phyloP scores from a whole-genome alignment of 2,113 vertebrate species.

The Actenoides hombroni region DNA sequence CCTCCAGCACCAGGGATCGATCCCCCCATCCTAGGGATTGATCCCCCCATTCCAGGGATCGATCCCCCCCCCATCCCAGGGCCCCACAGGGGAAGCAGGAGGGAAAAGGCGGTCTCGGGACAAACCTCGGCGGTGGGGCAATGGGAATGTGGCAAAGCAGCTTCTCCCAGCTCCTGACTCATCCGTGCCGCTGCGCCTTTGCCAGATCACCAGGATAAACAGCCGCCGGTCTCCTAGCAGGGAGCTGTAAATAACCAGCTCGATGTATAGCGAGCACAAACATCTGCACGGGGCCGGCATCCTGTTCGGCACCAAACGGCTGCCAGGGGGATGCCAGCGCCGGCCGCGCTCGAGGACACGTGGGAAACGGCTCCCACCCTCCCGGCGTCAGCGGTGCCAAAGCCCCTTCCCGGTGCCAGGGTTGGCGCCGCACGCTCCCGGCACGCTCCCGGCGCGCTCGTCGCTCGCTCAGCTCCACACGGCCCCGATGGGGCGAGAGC shows the following conservation, averaged over 20 bases:
- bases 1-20: not conserved
- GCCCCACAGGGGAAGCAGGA: not conserved
- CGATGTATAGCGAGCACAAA: not conserved
- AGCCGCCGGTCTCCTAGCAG: not conserved
- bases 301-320: not conserved
- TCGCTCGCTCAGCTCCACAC: rapidly evolving
- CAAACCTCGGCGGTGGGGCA: not conserved
- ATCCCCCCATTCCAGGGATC: no score
- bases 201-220: slow-evolving; percentile 64
- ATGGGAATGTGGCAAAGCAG: slow-evolving; percentile 34
- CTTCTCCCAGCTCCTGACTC: slow-evolving; percentile 60
- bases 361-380: not conserved
- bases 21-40: no score
- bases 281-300: not conserved
- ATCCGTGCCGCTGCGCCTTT: not conserved
- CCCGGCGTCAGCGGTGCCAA: not conserved
- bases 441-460: not conserved
- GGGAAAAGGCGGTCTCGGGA: not conserved
- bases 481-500: not conserved
- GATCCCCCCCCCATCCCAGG: no score
- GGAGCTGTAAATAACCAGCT: not conserved
- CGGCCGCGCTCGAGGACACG: rapidly evolving
- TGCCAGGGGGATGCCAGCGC: not conserved
- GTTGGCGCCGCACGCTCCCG: not conserved
- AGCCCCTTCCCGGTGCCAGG: not conserved